phyloP scores from a whole-genome alignment of 2,113 vertebrate genomes.

The Xenopus tropicalis region DNA sequence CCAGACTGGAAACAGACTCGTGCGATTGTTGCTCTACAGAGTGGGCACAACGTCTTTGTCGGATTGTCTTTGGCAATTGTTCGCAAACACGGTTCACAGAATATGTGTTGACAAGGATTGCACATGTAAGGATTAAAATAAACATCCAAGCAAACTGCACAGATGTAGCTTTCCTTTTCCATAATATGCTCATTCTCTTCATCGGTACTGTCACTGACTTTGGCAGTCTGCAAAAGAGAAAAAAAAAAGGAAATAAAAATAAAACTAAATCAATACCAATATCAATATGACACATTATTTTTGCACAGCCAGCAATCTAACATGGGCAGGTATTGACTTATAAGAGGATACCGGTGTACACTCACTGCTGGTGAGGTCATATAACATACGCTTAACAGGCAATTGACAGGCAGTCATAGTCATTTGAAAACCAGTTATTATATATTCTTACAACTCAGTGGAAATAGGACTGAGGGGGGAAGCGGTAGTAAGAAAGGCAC shows the following conservation, averaged over 20 bases:
- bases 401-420: constrained; percentile 15
- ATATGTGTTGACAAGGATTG: constrained; percentile 85
- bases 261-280: background rate
- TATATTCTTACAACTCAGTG: background rate
- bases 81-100: constrained; percentile 90
- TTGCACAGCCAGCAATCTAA: constrained; percentile 12
- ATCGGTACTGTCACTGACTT: constrained; percentile 57
- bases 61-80: constrained; percentile 81
- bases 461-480: constrained; percentile 22
- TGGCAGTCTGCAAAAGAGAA: constrained; percentile 61
- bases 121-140: constrained; percentile 91
- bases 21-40: constrained; percentile 81
- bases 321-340: constrained; percentile 22
- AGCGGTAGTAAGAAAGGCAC: constrained; percentile 5
- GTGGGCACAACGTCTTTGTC: constrained; percentile 78
- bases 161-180: constrained; percentile 80
- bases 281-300: background rate
- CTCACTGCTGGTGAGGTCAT: constrained; percentile 9
- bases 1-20: constrained; percentile 86
- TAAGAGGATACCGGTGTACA: constrained; percentile 4
- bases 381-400: constrained; percentile 37
- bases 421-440: constrained; percentile 32
- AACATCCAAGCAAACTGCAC: constrained; percentile 86
- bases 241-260: constrained; percentile 35
- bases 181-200: constrained; percentile 63